A percentile compares a stretch with the other conserved stretches of the same genome.
Evolutionary conservation across 2,113 vertebrate genomes (phyloP).

Genomic region (Caranx ignobilis): DNA sequence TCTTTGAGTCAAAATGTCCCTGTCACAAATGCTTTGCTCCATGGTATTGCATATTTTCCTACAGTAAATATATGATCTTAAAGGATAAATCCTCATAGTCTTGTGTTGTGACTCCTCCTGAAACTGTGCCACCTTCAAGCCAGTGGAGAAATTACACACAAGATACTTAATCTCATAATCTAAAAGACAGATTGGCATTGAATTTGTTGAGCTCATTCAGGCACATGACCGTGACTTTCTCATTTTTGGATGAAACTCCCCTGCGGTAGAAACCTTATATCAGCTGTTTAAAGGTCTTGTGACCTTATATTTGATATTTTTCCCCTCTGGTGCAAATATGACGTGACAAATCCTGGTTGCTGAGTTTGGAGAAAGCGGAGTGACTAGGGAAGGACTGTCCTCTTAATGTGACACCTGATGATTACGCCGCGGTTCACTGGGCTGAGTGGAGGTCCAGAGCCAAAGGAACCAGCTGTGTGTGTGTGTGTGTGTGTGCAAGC

Average conservation of each 20-base stretch:
- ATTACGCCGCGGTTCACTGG: constrained; percentile 66
- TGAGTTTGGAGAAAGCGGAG: constrained; percentile 64
- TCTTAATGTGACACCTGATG: constrained; percentile 78
- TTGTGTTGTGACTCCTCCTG: neutral
- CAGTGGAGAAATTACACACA: neutral
- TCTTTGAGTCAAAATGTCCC: neutral
- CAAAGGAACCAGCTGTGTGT: constrained; percentile 60
- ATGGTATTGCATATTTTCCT: neutral
- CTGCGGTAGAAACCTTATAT: constrained; percentile 43
- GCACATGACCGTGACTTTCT: neutral
- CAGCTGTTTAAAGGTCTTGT: constrained; percentile 46
- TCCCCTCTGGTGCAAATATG: constrained; percentile 31
- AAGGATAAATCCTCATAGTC: neutral
- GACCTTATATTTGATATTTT: constrained; percentile 48
- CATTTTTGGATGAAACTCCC: neutral
- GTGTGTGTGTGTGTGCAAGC: constrained; percentile 36
- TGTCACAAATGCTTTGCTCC: neutral
- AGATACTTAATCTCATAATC: neutral
- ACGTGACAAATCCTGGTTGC: constrained; percentile 59
- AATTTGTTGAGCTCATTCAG: constrained; percentile 18
- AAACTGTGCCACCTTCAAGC: neutral
- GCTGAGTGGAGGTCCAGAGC: constrained; percentile 44
- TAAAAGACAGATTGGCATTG: constrained; percentile 25
- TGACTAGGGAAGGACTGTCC: constrained; percentile 47
- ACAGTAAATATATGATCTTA: neutral